phyloP scores from a whole-genome alignment of 1,140 invertebrate species.

The Drosophila suzukii region DNA sequence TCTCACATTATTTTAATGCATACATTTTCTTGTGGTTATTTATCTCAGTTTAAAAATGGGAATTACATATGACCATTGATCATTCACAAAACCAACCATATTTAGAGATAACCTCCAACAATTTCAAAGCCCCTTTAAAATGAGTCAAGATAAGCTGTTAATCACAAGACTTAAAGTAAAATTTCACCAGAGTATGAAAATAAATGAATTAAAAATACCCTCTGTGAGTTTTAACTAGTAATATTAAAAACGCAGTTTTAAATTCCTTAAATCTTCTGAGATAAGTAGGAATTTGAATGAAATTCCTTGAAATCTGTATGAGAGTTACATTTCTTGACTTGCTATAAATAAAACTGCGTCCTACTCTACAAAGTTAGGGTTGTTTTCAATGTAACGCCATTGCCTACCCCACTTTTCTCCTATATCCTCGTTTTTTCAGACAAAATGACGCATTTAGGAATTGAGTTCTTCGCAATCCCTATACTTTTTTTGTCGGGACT shows the following conservation, averaged over 20 bases:
- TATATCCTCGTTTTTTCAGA: neutral
- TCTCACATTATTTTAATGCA: neutral
- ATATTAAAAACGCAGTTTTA: no score
- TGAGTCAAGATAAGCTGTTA: conserved; percentile 10
- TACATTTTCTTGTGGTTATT: neutral
- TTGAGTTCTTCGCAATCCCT: conserved; percentile 12
- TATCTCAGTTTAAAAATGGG: neutral
- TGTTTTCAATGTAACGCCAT: conserved; percentile 1
- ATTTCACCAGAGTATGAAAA: conserved; percentile 10
- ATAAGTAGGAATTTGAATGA: neutral
- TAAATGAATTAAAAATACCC: neutral
- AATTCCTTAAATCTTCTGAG: no score
- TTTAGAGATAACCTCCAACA: neutral
- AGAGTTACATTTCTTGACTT: neutral
- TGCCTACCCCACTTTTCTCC: neutral
- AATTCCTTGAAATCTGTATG: neutral
- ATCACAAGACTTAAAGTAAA: conserved; percentile 5
- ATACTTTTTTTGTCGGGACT: conserved; percentile 4
- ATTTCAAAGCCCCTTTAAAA: neutral
- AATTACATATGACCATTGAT: neutral
- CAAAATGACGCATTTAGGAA: conserved; percentile 39
- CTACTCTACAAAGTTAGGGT: neutral
- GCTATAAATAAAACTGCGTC: neutral
- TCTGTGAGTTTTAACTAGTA: neutral
- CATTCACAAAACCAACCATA: neutral